These are phyloP conservation scores for Salvelinus sp. DNA, from an alignment of 2,113 vertebrate species.

Conservation along the genomic window DNA sequence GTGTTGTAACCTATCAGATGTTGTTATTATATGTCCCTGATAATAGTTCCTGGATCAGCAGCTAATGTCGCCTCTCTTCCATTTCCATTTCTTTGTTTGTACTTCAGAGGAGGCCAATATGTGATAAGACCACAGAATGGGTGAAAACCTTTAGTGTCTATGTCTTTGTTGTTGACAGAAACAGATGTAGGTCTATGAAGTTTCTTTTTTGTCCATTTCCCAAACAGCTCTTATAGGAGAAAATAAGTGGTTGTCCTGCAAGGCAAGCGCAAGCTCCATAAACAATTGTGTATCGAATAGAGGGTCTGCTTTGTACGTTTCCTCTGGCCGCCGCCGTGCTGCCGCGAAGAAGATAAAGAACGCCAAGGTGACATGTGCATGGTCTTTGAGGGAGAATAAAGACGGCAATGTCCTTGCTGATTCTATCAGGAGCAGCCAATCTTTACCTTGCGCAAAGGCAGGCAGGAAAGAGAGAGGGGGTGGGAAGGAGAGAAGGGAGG, in stretches of 20 bases:
- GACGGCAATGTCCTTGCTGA: slow-evolving; percentile 73
- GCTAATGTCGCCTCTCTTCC: slow-evolving; percentile 63
- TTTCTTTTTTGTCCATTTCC: slow-evolving; percentile 55
- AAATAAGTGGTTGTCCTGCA: slow-evolving; percentile 32
- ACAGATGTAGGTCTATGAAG: slow-evolving; percentile 30
- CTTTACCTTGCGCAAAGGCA: slow-evolving; percentile 44
- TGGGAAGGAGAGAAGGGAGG: neutral
- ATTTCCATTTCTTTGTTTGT: slow-evolving; percentile 21
- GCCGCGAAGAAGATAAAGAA: slow-evolving; percentile 64
- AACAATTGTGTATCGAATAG: slow-evolving; percentile 66
- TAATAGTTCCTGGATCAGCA: slow-evolving; percentile 64
- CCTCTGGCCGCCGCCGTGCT: slow-evolving; percentile 38
- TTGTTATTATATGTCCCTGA: slow-evolving; percentile 55
- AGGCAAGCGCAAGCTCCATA: slow-evolving; percentile 44
- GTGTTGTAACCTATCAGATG: slow-evolving; percentile 49
- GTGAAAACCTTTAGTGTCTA: slow-evolving; percentile 55
- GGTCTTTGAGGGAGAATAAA: slow-evolving; percentile 68
- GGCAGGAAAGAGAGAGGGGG: slow-evolving; percentile 1
- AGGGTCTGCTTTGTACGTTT: slow-evolving; percentile 66
- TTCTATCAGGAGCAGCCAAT: slow-evolving; percentile 70
- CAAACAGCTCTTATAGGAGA: slow-evolving; percentile 44
- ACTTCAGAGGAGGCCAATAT: slow-evolving; percentile 32
- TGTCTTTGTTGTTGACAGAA: slow-evolving; percentile 47
- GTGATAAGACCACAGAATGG: slow-evolving; percentile 53
- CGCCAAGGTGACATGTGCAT: slow-evolving; percentile 70